Percentiles rank a stretch among this genome's conserved stretches.
phyloP scores from a whole-genome alignment of 1,140 invertebrate genomes.

The Leptinotarsa undecemlineata region DNA sequence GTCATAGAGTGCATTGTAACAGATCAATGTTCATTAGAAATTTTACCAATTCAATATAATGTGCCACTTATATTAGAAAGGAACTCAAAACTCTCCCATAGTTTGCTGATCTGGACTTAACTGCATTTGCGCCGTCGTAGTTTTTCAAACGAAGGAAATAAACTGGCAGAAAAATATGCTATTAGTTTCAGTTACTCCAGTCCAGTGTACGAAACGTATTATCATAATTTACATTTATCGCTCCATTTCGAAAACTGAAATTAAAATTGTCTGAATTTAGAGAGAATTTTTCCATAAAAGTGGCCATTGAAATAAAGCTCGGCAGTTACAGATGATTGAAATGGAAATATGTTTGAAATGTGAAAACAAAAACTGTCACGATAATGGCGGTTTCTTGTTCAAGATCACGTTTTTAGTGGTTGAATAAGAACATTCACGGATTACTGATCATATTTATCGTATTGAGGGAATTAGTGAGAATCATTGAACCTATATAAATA shows the following conservation, averaged over 20 bases:
- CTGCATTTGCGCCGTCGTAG: too few relatives aligned
- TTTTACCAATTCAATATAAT: too few relatives aligned
- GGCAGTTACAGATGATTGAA: not conserved
- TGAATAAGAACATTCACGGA: too few relatives aligned
- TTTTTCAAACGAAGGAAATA: not conserved
- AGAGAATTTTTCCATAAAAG: not conserved
- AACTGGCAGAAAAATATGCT: not conserved
- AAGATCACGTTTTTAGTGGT: too few relatives aligned
- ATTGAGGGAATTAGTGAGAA: too few relatives aligned
- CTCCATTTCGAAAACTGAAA: conserved; percentile 14
- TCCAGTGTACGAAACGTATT: not conserved
- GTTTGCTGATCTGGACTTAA: too few relatives aligned
- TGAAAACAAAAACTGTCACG: not conserved
- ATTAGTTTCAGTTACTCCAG: conserved; percentile 10
- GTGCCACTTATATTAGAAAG: too few relatives aligned
- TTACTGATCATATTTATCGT: too few relatives aligned
- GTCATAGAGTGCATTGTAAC: too few relatives aligned
- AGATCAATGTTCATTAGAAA: too few relatives aligned
- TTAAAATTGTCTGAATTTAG: conserved; percentile 8
- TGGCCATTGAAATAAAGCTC: conserved; percentile 10
- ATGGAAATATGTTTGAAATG: not conserved
- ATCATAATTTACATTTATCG: conserved; percentile 14
- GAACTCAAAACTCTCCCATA: too few relatives aligned
- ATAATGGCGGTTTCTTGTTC: not conserved
- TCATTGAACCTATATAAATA: too few relatives aligned